These are phyloP conservation scores for Leucoptera coffeella DNA, from an alignment of 2,888 invertebrate species.

Conservation along the genomic window DNA sequence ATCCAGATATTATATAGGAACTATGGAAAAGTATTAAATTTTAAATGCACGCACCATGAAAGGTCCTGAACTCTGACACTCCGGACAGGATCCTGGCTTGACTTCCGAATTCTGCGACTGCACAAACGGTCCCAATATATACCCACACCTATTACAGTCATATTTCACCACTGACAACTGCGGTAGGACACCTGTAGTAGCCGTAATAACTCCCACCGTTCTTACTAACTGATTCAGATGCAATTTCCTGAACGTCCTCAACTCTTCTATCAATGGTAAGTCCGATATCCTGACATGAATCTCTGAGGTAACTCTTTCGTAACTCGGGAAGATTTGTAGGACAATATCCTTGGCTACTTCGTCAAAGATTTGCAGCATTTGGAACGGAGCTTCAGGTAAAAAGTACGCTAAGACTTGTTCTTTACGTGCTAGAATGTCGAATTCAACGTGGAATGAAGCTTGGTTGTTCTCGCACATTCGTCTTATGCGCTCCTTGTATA, in stretches of 20 bases:
- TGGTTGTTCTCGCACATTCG: slow-evolving; percentile 92
- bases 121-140: slow-evolving; percentile 91
- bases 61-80: slow-evolving; percentile 94
- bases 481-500: slow-evolving; percentile 88
- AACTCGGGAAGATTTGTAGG: slow-evolving; percentile 89
- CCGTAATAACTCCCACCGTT: slow-evolving; percentile 84
- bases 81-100: slow-evolving; percentile 94
- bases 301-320: slow-evolving; percentile 88
- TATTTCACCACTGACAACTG: slow-evolving; percentile 94
- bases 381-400: slow-evolving; percentile 93
- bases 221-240: slow-evolving; percentile 93
- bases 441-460: slow-evolving; percentile 89
- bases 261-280: slow-evolving; percentile 91
- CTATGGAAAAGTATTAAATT: background rate
- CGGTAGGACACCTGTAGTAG: slow-evolving; percentile 91
- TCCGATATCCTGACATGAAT: slow-evolving; percentile 94
- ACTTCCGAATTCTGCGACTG: slow-evolving; percentile 92
- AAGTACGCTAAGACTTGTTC: slow-evolving; percentile 96
- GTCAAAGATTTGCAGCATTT: slow-evolving; percentile 95
- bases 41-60: slow-evolving; percentile 63
- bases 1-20: no score
- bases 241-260: slow-evolving; percentile 83
- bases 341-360: slow-evolving; percentile 92
- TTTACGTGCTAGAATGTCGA: slow-evolving; percentile 80
- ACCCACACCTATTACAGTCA: slow-evolving; percentile 94